phyloP scores from a whole-genome alignment of 2,113 vertebrate genomes.

The Perccottus glenii region DNA sequence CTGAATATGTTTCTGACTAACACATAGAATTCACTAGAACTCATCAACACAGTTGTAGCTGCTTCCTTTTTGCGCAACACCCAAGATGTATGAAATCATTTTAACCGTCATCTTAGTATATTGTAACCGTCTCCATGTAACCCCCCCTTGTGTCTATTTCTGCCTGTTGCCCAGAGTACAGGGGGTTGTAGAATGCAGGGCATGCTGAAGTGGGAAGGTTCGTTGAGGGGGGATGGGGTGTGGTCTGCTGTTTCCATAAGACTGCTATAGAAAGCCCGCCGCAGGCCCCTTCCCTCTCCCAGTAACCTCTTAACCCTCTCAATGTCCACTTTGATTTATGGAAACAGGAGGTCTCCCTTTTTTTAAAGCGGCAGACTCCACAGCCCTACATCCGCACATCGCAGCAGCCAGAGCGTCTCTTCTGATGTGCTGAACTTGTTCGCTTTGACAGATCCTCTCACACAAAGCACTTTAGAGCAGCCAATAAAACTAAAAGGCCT shows the following conservation, averaged over 20 bases:
- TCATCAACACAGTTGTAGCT: background rate
- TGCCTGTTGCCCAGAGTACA: constrained; percentile 38
- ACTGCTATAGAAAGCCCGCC: constrained; percentile 9
- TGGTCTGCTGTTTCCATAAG: constrained; percentile 40
- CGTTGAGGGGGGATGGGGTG: constrained; percentile 31
- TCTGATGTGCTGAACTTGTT: constrained; percentile 3
- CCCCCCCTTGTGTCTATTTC: constrained; percentile 51
- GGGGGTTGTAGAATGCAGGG: constrained; percentile 55
- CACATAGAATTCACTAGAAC: background rate
- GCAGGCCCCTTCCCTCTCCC: background rate
- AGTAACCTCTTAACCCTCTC: constrained; percentile 47
- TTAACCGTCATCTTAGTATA: background rate
- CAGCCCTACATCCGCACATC: background rate
- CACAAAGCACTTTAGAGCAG: constrained; percentile 21
- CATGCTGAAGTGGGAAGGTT: constrained; percentile 30
- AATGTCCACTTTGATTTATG: constrained; percentile 53
- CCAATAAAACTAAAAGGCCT: constrained; percentile 36
- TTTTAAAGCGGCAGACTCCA: constrained; percentile 12
- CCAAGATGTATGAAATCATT: background rate
- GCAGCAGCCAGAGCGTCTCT: constrained; percentile 7
- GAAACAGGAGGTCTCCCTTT: constrained; percentile 47
- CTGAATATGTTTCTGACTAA: background rate
- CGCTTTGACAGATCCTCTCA: constrained; percentile 13
- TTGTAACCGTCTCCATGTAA: background rate
- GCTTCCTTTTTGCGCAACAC: too few species aligned